Evolutionary conservation across 2,113 vertebrate species (phyloP).

Genomic region (Elachura formosa): DNA sequence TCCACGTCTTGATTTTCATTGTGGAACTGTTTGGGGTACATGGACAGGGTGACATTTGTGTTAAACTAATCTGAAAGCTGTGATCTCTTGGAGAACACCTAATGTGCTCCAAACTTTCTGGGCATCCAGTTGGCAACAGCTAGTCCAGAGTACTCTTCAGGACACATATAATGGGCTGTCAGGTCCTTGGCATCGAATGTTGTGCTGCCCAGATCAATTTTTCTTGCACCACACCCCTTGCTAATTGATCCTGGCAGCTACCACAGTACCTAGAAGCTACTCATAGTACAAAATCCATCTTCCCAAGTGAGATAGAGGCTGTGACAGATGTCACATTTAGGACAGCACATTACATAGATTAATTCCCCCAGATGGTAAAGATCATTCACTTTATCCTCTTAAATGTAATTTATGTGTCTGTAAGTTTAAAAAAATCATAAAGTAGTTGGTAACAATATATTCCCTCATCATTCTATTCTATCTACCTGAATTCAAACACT

Average conservation of each 20-base stretch:
- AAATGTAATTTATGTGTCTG: not conserved
- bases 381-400: not conserved
- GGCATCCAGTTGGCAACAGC: not conserved
- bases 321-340: not conserved
- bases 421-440: not conserved
- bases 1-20: not conserved
- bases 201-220: not conserved
- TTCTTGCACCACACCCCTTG: not conserved
- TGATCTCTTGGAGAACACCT: not conserved
- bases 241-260: not conserved
- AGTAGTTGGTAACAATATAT: not conserved
- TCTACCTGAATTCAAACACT: not conserved
- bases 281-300: not conserved
- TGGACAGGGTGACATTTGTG: not conserved
- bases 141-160: not conserved
- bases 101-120: not conserved
- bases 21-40: not conserved
- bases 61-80: not conserved
- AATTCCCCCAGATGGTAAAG: not conserved
- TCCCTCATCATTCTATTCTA: not conserved
- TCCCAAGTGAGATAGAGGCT: not conserved
- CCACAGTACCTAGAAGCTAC: not conserved
- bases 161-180: not conserved
- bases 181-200: not conserved
- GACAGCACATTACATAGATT: constrained; percentile 18